Evolutionary conservation across 2,113 vertebrate genomes (phyloP).

Genomic region (Psettodes erumei): DNA sequence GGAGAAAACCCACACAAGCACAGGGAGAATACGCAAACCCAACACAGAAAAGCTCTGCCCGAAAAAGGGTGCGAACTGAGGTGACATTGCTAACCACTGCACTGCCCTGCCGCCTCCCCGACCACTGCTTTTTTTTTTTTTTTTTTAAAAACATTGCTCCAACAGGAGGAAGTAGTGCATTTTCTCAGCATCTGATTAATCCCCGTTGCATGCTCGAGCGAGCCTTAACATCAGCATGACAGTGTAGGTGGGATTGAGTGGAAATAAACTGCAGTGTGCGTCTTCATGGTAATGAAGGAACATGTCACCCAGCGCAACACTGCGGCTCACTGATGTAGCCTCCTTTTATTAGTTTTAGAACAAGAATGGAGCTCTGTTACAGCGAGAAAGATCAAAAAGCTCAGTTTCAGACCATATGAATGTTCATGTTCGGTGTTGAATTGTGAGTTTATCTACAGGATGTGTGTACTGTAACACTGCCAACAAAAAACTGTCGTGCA

Average conservation of each 20-base stretch:
- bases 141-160: neutral
- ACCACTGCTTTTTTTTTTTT: no score
- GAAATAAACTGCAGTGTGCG: neutral
- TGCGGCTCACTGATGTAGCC: neutral
- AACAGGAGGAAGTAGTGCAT: neutral
- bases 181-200: conserved; percentile 4
- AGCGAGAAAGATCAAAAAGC: neutral
- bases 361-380: neutral
- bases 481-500: conserved; percentile 83
- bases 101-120: no score
- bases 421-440: neutral
- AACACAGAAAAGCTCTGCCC: no score
- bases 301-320: neutral
- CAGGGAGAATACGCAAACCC: no score
- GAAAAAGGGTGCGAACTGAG: no score
- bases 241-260: neutral
- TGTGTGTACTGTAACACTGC: conserved; percentile 12
- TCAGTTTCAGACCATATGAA: neutral
- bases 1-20: no score
- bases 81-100: no score
- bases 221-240: neutral
- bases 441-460: neutral
- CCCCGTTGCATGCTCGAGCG: neutral
- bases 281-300: neutral
- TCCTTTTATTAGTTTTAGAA: conserved; percentile 3